phyloP scores from a whole-genome alignment of 2,113 vertebrate genomes.

The Willisornis vidua region DNA sequence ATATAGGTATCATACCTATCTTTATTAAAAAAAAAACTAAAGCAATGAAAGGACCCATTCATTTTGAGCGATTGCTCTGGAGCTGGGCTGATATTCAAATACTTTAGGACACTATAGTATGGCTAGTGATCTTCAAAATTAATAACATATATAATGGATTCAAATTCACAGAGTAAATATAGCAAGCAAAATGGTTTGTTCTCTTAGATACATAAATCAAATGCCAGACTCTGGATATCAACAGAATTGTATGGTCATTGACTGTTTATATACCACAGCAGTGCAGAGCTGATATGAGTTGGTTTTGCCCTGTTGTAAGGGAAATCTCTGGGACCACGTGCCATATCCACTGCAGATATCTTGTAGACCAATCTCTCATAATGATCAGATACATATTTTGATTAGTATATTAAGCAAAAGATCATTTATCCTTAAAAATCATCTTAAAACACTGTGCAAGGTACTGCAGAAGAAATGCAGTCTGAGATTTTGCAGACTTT shows the following conservation, averaged over 20 bases:
- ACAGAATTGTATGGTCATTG: neutral
- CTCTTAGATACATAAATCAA: neutral
- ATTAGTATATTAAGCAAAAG: neutral
- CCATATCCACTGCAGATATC: neutral
- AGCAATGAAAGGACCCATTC: neutral
- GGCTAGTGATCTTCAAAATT: neutral
- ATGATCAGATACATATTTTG: neutral
- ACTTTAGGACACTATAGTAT: neutral
- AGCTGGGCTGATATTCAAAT: neutral
- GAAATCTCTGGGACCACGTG: neutral
- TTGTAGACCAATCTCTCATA: neutral
- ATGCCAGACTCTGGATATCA: neutral
- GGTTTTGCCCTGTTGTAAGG: neutral
- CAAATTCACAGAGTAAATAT: conserved; percentile 1
- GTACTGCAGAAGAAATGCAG: neutral
- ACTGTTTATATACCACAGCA: neutral
- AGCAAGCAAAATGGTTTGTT: neutral
- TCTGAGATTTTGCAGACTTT: neutral
- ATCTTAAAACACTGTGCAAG: neutral
- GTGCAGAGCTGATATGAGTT: neutral
- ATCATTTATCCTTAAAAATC: neutral
- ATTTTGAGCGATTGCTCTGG: neutral
- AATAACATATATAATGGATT: neutral
- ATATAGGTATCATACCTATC: neutral
- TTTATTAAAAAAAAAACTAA: conserved; percentile 24